Conservation (phyloP, 2,797 vertebrate species). For the Anas acuta region DNA sequence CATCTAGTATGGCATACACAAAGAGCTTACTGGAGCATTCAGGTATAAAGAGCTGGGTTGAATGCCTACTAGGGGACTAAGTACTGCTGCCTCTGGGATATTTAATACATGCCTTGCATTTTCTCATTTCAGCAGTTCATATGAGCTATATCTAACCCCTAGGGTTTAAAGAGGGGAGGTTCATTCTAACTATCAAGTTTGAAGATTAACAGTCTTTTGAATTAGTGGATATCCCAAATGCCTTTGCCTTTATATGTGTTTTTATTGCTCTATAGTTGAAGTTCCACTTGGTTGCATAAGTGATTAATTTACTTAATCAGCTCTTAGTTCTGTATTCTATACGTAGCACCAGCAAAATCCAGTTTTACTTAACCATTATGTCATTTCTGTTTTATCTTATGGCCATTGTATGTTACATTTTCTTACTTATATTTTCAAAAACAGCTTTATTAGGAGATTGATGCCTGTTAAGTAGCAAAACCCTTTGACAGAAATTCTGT, state of each 20-base stretch:
- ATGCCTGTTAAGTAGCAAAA: background rate
- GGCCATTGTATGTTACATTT: background rate
- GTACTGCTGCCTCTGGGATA: conserved; percentile 71
- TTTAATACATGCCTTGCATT: conserved; percentile 71
- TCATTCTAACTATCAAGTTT: conserved; percentile 63
- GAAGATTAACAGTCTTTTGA: conserved; percentile 69
- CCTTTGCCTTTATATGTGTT: conserved; percentile 61
- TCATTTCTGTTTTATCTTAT: conserved; percentile 9
- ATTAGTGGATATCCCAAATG: conserved; percentile 56
- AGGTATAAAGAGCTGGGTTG: conserved; percentile 72
- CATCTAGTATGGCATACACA: conserved; percentile 55
- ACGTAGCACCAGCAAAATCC: conserved; percentile 16
- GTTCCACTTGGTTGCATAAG: conserved; percentile 65
- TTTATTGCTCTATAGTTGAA: conserved; percentile 64
- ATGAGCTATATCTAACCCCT: conserved; percentile 60
- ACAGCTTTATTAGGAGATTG: background rate
- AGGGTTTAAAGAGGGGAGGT: conserved; percentile 61
- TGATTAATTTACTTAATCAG: conserved; percentile 67
- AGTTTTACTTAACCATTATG: background rate
- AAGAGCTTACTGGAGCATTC: conserved; percentile 77
- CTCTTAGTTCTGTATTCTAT: background rate
- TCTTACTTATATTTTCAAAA: background rate
- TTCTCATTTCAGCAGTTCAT: conserved; percentile 70
- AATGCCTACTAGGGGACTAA: conserved; percentile 59
- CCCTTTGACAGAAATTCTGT: background rate